Evolutionary conservation across 2,113 vertebrate species (phyloP), one percentile per base, ranked within the genome.

Genomic region (Microcebus griseorufus): DNA sequence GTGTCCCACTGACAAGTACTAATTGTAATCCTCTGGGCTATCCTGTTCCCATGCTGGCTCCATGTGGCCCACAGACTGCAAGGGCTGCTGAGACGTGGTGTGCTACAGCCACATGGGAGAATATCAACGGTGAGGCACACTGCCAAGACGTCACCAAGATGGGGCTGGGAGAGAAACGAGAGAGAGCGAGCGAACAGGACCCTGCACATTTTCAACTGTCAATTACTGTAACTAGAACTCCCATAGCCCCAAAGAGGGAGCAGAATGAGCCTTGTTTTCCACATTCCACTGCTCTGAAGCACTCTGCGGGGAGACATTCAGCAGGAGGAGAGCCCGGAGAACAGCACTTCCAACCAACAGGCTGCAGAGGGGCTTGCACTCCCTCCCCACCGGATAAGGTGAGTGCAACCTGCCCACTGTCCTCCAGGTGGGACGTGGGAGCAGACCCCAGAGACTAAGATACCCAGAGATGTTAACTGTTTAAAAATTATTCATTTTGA

Each of bases 161-260:
- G 89, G 37, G 37, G 29, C 37, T 34, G 23, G 2, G 78, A 82
- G 27, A 69, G 37, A 84, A 88, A 29, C 0, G 10, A 42, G 48
- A 94, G 55, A 48, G 25, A 96, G 76, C 39, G 25, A 96, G 81
- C 9, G 0, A 4, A 39, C 27, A 13, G 85, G 88, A 88, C 58
- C 45, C 60, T 39, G 55, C 4, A 86, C 27, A 53, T 60, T 73
- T 79, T 88, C 23, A 91, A 39, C 60, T 82, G 70, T 93, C 92
- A 80, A 81, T 92, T 70, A 94, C 37, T 65, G 4, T 85, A 86
- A 91, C 64, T 2, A 82, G 65, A 96, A 91, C 48, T 94, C 91
- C 45, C 39, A 55, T 2, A 29, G 87, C 55, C 69, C 42, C 48
- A 34, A 67, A 67, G 18, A 90, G 42, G 55, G 37, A 93, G 75